phyloP scores from a whole-genome alignment of 2,888 invertebrate species.

The Mythimna ferrago region DNA sequence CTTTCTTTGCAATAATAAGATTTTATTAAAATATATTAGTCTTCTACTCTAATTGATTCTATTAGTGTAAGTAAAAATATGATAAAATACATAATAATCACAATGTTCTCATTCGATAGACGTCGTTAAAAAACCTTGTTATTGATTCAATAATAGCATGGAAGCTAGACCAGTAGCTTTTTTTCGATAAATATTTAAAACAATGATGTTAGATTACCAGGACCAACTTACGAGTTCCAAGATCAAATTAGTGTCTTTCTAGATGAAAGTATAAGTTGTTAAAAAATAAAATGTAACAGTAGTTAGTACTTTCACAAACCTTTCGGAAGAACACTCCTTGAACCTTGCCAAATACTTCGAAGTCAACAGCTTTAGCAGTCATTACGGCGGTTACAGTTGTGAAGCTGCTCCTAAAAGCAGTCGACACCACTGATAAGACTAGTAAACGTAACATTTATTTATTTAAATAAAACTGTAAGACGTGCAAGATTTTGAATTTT shows the following conservation, averaged over 20 bases:
- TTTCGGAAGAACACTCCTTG: constrained; percentile 92
- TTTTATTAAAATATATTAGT: too few relatives aligned
- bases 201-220: not conserved
- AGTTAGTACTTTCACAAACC: constrained; percentile 75
- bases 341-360: constrained; percentile 91
- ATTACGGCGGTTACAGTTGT: constrained; percentile 62
- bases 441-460: constrained; percentile 75
- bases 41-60: too few relatives aligned
- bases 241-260: not conserved
- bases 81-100: too few relatives aligned
- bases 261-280: not conserved
- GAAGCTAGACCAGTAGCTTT: not conserved
- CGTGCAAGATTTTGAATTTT: not conserved
- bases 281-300: not conserved
- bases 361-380: constrained; percentile 85
- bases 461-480: constrained; percentile 15
- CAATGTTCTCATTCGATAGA: not conserved
- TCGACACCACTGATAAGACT: constrained; percentile 70
- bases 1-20: too few relatives aligned
- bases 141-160: not conserved
- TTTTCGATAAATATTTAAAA: not conserved
- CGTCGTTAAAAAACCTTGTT: not conserved
- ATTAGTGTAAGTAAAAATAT: too few relatives aligned
- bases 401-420: constrained; percentile 66
- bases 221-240: not conserved